Evolutionary conservation across 2,113 vertebrate genomes (phyloP).

Genomic region (Oncorhynchus nerka): DNA sequence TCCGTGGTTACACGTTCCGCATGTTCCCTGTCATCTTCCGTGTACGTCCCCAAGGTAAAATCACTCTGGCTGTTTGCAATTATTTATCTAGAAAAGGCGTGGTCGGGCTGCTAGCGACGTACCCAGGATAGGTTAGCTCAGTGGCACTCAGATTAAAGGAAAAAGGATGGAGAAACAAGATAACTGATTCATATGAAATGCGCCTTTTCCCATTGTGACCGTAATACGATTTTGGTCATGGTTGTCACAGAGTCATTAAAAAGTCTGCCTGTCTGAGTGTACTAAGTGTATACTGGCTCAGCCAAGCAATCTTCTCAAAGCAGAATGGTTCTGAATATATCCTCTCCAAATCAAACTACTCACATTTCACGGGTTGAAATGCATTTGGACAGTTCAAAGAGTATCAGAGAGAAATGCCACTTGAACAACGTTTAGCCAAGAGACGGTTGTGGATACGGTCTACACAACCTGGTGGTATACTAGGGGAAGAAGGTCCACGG

Average conservation of each 20-base stretch:
- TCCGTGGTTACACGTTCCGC: conserved; percentile 5
- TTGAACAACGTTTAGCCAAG: background rate
- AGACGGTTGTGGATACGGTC: background rate
- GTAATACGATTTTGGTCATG: conserved; percentile 61
- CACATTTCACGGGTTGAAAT: background rate
- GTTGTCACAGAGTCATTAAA: conserved; percentile 58
- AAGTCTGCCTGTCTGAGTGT: conserved; percentile 47
- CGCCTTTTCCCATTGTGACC: conserved; percentile 57
- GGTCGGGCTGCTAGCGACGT: too few relatives aligned
- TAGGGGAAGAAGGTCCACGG: too few relatives aligned
- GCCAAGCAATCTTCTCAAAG: background rate
- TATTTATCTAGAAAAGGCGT: background rate
- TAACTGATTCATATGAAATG: conserved; percentile 62
- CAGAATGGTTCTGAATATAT: background rate
- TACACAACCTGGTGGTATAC: background rate
- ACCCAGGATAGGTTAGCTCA: too few relatives aligned
- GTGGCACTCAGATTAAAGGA: too few relatives aligned
- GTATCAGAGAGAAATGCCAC: background rate
- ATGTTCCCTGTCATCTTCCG: background rate
- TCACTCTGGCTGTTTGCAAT: conserved; percentile 22
- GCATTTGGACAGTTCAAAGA: background rate
- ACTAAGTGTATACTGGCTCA: background rate
- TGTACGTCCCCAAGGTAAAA: conserved; percentile 24
- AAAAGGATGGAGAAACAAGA: too few relatives aligned
- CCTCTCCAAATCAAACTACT: background rate